Evolutionary conservation across 2,797 vertebrate genomes (phyloP).

Genomic region (Molossus molossus): DNA sequence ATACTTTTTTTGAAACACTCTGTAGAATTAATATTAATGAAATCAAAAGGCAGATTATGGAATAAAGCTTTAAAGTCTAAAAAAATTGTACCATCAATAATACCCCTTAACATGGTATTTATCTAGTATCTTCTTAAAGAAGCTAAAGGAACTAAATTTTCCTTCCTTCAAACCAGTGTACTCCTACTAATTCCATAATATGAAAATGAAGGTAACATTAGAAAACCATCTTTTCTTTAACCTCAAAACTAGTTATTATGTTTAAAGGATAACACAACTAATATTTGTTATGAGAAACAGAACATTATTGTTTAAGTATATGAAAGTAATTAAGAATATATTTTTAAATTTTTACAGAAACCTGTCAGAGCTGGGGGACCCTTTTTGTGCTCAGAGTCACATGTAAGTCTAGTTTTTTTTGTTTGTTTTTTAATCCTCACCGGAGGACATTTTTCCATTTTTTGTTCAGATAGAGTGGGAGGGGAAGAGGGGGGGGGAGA

Average conservation of each 20-base stretch:
- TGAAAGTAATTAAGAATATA: slow-evolving; percentile 32
- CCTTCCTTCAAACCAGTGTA: slow-evolving; percentile 38
- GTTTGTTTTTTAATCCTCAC: no score
- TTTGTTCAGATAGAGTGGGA: no score
- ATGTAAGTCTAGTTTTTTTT: neutral
- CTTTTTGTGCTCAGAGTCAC: neutral
- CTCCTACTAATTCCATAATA: slow-evolving; percentile 12
- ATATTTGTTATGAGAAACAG: slow-evolving; percentile 31
- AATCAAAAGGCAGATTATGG: slow-evolving; percentile 44
- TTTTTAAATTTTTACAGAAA: slow-evolving; percentile 44
- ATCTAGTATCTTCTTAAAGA: slow-evolving; percentile 23
- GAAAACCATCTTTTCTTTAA: slow-evolving; percentile 36
- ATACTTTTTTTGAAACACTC: slow-evolving; percentile 56
- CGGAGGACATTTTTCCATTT: no score
- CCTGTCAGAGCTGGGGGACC: neutral
- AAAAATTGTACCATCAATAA: neutral
- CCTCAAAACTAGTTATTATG: slow-evolving; percentile 39
- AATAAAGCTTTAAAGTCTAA: slow-evolving; percentile 54
- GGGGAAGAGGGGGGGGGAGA: no score
- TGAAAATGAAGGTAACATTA: slow-evolving; percentile 53
- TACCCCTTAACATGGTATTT: slow-evolving; percentile 7
- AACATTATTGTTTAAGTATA: neutral
- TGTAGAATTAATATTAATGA: slow-evolving; percentile 56
- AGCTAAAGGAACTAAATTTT: slow-evolving; percentile 39
- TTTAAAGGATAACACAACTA: slow-evolving; percentile 49